phyloP scores from a whole-genome alignment of 2,888 invertebrate species.

The Timema podura region DNA sequence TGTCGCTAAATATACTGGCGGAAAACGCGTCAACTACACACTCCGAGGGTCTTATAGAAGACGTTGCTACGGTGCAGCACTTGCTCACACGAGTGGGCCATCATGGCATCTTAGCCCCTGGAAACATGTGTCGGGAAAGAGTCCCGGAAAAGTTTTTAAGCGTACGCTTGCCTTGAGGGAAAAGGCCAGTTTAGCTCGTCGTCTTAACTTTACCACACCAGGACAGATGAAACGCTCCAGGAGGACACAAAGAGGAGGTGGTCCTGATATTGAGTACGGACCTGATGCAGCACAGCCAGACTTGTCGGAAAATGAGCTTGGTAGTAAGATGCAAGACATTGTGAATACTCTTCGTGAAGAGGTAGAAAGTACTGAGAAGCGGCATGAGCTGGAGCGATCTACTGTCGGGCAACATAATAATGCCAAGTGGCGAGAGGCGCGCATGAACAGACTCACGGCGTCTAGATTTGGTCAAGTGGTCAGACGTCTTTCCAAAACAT shows the following conservation, averaged over 20 bases:
- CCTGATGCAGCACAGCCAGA: constrained; percentile 20
- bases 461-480: background rate
- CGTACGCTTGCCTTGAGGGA: background rate
- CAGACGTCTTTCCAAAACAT: background rate
- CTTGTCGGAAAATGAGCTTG: constrained; percentile 9
- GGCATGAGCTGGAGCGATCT: background rate
- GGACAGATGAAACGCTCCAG: background rate
- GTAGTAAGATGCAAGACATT: background rate
- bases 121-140: background rate
- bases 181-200: background rate
- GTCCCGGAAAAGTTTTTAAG: constrained; percentile 15
- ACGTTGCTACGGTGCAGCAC: background rate
- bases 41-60: background rate
- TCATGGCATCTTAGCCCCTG: constrained; percentile 4
- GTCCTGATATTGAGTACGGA: constrained; percentile 23
- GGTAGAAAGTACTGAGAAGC: constrained; percentile 7
- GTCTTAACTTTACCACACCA: background rate
- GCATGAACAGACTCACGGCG: constrained; percentile 16
- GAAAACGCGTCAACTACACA: background rate
- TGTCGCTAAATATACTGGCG: background rate
- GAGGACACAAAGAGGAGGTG: background rate
- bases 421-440: constrained; percentile 18
- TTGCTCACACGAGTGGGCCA: constrained; percentile 1
- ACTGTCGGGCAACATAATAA: constrained; percentile 1
- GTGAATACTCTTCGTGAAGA: constrained; percentile 8